Evolutionary conservation across 2,888 invertebrate species (phyloP).

Genomic region (Hyles lineata): DNA sequence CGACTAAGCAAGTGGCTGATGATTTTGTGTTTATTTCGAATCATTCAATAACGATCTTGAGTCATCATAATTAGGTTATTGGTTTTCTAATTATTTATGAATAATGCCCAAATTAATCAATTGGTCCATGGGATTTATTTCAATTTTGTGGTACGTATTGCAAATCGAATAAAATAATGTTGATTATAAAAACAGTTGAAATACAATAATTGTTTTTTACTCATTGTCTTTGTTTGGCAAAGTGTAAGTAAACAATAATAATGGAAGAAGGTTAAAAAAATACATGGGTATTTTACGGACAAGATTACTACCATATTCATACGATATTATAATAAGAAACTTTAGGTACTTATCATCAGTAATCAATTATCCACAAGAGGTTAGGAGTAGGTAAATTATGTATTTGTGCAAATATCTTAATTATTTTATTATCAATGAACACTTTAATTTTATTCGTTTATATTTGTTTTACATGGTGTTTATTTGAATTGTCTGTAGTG

Average conservation of each 20-base stretch:
- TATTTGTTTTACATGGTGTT: background rate
- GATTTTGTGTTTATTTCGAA: too few species aligned
- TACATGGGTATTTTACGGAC: constrained; percentile 2
- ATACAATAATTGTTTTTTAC: too few species aligned
- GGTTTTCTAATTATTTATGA: too few species aligned
- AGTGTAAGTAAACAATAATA: background rate
- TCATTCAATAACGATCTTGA: too few species aligned
- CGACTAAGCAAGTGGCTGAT: too few species aligned
- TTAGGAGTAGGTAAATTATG: background rate
- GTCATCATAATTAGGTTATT: too few species aligned
- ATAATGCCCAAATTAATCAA: too few species aligned
- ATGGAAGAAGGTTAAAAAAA: background rate
- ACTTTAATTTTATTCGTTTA: background rate
- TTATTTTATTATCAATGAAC: background rate
- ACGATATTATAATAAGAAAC: background rate
- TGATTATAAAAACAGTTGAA: too few species aligned
- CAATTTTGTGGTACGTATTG: too few species aligned
- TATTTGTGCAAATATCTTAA: constrained; percentile 9
- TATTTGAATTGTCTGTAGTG: background rate
- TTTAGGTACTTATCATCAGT: background rate
- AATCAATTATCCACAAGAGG: background rate
- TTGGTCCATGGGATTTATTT: too few species aligned
- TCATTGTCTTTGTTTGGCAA: background rate
- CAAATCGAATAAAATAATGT: too few species aligned
- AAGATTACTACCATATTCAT: background rate